Evolutionary conservation across 2,888 invertebrate genomes (phyloP).

Genomic region (Caenorhabditis sp.): DNA sequence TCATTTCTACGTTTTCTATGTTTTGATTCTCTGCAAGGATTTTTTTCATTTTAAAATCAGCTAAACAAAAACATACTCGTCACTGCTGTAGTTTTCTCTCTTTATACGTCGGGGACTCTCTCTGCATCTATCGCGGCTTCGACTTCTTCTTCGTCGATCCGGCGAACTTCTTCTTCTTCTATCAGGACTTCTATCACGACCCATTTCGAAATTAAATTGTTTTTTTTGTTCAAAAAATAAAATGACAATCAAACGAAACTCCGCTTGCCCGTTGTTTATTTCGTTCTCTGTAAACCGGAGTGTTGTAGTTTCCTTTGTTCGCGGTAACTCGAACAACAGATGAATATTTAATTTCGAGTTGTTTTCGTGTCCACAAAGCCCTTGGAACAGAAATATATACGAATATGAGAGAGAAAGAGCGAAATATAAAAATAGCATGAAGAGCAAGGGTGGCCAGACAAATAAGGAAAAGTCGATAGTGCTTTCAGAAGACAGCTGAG

Average conservation of each 20-base stretch:
- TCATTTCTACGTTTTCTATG: constrained; percentile 2
- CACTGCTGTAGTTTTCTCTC: constrained; percentile 18
- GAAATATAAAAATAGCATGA: neutral
- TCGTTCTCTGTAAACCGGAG: neutral
- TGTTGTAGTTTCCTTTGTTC: neutral
- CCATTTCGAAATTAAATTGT: neutral
- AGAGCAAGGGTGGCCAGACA: constrained; percentile 22
- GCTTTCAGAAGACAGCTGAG: constrained; percentile 20
- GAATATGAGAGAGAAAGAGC: constrained; percentile 1
- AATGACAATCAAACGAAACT: neutral
- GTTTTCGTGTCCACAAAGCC: neutral
- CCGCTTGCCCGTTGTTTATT: neutral
- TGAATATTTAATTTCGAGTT: neutral
- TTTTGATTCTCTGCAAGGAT: constrained; percentile 18
- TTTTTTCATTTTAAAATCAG: neutral
- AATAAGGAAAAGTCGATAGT: constrained; percentile 36
- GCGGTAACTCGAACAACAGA: neutral
- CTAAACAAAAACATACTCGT: constrained; percentile 11
- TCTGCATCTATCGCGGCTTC: constrained; percentile 6
- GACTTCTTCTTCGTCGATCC: constrained; percentile 16
- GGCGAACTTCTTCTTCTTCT: constrained; percentile 3
- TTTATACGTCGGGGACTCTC: constrained; percentile 12
- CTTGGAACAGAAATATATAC: constrained; percentile 4
- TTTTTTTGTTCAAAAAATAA: neutral
- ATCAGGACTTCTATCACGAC: constrained; percentile 2